A percentile compares a stretch with the other conserved stretches of the same genome.
phyloP scores from a whole-genome alignment of 1,140 invertebrate genomes.

The Pseudomyrmex flavicornis region DNA sequence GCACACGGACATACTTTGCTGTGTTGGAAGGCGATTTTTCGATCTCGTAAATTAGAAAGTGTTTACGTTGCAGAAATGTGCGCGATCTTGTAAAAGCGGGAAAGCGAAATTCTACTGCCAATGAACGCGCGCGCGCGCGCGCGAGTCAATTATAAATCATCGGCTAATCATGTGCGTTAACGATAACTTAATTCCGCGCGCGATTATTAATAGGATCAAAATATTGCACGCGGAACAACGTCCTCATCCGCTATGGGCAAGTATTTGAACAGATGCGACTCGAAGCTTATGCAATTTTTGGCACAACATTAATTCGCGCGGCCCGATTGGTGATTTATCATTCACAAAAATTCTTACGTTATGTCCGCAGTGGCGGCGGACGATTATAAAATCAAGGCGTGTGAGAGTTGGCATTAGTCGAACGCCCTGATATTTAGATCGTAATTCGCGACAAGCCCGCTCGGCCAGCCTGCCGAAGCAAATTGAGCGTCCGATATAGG shows the following conservation, averaged over 20 bases:
- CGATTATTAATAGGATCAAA: slow-evolving; percentile 43
- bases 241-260: slow-evolving; percentile 15
- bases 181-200: slow-evolving; percentile 17
- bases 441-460: neutral
- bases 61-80: slow-evolving; percentile 34
- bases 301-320: slow-evolving; percentile 41
- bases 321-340: slow-evolving; percentile 48
- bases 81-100: slow-evolving; percentile 1
- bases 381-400: slow-evolving; percentile 42
- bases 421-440: slow-evolving; percentile 8
- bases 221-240: neutral
- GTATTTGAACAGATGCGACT: slow-evolving; percentile 55
- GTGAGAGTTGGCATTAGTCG: neutral
- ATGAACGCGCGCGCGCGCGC: neutral
- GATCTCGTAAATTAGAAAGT: slow-evolving; percentile 36
- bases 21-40: neutral
- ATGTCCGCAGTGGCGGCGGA: neutral
- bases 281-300: slow-evolving; percentile 31
- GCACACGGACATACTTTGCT: neutral
- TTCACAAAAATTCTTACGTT: slow-evolving; percentile 17
- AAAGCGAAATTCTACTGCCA: slow-evolving; percentile 22
- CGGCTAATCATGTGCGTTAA: slow-evolving; percentile 38
- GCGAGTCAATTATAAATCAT: slow-evolving; percentile 27
- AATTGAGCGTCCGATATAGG: slow-evolving; percentile 11
- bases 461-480: neutral